These are phyloP conservation scores for Thaleichthys pacificus DNA, from an alignment of 2,797 vertebrate species.

Conservation along the genomic window DNA sequence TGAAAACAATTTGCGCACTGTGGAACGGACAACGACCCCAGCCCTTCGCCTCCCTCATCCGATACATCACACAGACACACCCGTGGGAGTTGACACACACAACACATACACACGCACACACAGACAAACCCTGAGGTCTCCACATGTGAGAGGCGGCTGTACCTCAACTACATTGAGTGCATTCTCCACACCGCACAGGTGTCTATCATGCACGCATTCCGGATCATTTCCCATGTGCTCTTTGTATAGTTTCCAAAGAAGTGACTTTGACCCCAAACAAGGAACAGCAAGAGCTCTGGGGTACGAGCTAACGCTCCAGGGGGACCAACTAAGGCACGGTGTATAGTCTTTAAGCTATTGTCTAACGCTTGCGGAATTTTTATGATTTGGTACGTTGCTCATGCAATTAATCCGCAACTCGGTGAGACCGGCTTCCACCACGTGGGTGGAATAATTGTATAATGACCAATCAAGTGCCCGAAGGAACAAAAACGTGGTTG, in stretches of 20 bases:
- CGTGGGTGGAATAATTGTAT: no score
- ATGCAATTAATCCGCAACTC: no score
- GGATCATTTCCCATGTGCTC: constrained; percentile 25
- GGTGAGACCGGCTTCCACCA: no score
- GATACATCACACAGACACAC: not conserved
- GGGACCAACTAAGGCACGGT: no score
- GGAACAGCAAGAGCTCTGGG: not conserved
- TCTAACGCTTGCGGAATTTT: no score
- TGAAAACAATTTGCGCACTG: not conserved
- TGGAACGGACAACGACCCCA: not conserved
- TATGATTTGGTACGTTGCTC: no score
- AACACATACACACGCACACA: not conserved
- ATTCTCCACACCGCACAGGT: constrained; percentile 23
- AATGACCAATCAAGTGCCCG: no score
- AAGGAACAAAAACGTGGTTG: no score
- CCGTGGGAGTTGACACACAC: constrained; percentile 12
- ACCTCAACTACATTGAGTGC: constrained; percentile 15
- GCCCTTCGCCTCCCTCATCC: not conserved
- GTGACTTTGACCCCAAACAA: not conserved
- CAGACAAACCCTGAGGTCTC: constrained; percentile 8
- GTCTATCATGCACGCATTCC: constrained; percentile 20
- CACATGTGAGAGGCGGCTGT: constrained; percentile 34
- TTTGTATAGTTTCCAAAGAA: constrained; percentile 25
- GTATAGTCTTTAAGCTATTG: no score
- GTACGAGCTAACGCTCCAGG: not conserved